These are phyloP conservation scores for Sorex maritimensis DNA, from an alignment of 2,797 vertebrate genomes.

Conservation along the genomic window DNA sequence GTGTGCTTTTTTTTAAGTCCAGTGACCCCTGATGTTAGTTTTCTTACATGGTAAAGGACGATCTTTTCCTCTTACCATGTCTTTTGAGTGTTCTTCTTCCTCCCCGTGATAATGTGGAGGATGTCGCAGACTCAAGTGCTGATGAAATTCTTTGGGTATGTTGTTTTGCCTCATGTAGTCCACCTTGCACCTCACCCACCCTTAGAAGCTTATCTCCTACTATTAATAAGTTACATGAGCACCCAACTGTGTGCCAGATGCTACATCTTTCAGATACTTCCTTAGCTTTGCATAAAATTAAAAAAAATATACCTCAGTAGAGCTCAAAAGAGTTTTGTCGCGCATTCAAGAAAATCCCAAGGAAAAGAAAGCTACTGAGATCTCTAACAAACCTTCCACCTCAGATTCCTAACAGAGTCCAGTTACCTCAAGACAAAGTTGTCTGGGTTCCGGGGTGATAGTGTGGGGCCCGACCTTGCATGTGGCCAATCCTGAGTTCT, in stretches of 20 bases:
- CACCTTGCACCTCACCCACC: too few relatives aligned
- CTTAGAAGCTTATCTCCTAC: neutral
- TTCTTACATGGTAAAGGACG: slow-evolving; percentile 2
- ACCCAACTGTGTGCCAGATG: neutral
- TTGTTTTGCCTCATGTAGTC: neutral
- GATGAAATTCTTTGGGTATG: neutral
- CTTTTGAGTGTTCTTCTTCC: neutral
- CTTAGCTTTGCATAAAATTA: neutral
- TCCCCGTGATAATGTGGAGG: neutral
- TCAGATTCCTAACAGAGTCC: neutral
- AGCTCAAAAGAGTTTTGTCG: neutral
- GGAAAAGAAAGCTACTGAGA: neutral
- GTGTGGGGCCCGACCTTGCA: too few relatives aligned
- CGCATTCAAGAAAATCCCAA: neutral
- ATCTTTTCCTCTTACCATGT: neutral
- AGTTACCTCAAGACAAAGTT: neutral
- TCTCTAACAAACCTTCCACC: neutral
- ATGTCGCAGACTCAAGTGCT: neutral
- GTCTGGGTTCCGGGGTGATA: neutral
- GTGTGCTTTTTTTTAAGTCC: neutral
- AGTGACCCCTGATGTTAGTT: neutral
- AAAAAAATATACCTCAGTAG: neutral
- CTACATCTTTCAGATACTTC: neutral
- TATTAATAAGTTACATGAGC: neutral
- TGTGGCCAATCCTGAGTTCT: too few relatives aligned